Conservation (phyloP, 2,888 invertebrate genomes). For the Synanthedon andrenaeformis region DNA sequence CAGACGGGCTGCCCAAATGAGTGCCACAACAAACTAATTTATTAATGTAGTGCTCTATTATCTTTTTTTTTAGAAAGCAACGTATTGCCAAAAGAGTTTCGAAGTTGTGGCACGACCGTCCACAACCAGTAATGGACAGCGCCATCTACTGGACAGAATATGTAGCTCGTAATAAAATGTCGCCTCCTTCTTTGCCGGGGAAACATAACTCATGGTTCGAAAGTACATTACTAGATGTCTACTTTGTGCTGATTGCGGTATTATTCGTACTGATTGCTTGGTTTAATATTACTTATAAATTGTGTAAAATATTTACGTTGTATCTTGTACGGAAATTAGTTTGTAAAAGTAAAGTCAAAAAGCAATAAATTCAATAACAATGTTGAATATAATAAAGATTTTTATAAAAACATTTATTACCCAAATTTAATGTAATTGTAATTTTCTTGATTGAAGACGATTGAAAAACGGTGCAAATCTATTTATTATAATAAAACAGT, state of each 20-base stretch:
- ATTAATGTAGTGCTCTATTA: neutral
- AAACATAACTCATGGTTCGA: slow-evolving; percentile 31
- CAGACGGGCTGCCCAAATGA: no score
- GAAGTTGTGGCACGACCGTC: slow-evolving; percentile 65
- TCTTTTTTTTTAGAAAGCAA: slow-evolving; percentile 33
- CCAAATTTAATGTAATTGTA: no score
- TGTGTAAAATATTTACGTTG: slow-evolving; percentile 14
- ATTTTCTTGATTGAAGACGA: no score
- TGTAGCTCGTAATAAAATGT: slow-evolving; percentile 58
- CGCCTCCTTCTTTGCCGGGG: slow-evolving; percentile 31
- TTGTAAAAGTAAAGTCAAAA: slow-evolving; percentile 18
- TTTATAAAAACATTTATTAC: no score
- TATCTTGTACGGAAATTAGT: slow-evolving; percentile 5
- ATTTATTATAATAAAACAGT: no score
- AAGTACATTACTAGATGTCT: slow-evolving; percentile 37
- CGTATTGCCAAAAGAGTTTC: slow-evolving; percentile 57
- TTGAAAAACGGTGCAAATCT: no score
- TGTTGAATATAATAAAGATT: neutral
- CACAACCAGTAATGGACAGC: slow-evolving; percentile 66
- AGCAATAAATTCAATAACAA: slow-evolving; percentile 11
- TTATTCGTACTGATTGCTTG: slow-evolving; percentile 15
- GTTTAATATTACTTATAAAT: slow-evolving; percentile 16
- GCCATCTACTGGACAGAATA: slow-evolving; percentile 76
- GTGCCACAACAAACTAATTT: no score
- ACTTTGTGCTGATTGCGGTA: slow-evolving; percentile 19